Percentiles rank a stretch among this genome's conserved stretches.
Evolutionary conservation across 2,113 vertebrate species (phyloP).

Genomic region (Coregonus clupeaformis): DNA sequence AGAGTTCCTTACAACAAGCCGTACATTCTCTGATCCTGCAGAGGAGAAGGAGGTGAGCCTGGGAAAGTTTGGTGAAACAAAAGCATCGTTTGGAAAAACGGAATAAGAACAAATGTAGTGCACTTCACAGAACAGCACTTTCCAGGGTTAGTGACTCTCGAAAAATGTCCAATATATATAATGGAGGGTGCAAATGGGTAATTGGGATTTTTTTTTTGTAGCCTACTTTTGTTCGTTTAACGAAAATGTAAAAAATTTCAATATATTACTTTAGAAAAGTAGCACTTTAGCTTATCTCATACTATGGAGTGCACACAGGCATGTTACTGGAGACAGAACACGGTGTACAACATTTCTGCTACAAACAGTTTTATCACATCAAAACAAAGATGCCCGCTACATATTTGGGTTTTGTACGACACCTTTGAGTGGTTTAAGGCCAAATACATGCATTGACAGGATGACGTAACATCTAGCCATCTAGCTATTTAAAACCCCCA

Average conservation of each 20-base stretch:
- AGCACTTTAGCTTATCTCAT: not conserved
- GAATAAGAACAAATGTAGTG: slow-evolving; percentile 10
- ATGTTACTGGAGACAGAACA: not conserved
- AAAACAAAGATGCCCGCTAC: not conserved
- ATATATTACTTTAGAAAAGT: no score
- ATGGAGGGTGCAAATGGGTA: not conserved
- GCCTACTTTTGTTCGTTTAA: not conserved
- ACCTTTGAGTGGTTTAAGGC: not conserved
- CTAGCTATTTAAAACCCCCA: not conserved
- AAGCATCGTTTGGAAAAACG: slow-evolving; percentile 32
- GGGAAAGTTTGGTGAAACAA: slow-evolving; percentile 57
- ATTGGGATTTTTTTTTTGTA: not conserved
- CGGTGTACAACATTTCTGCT: not conserved
- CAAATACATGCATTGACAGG: not conserved
- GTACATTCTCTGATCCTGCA: slow-evolving; percentile 65
- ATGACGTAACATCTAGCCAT: not conserved
- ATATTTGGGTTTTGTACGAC: not conserved
- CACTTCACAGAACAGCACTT: not conserved
- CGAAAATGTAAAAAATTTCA: no score
- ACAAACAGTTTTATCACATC: not conserved
- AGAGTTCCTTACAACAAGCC: slow-evolving; percentile 71
- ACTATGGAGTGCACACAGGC: not conserved
- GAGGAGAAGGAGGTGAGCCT: slow-evolving; percentile 55
- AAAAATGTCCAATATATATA: not conserved
- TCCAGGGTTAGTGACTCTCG: not conserved